These are phyloP conservation scores for Bufo gargarizans DNA, from an alignment of 2,113 vertebrate species.

Conservation along the genomic window DNA sequence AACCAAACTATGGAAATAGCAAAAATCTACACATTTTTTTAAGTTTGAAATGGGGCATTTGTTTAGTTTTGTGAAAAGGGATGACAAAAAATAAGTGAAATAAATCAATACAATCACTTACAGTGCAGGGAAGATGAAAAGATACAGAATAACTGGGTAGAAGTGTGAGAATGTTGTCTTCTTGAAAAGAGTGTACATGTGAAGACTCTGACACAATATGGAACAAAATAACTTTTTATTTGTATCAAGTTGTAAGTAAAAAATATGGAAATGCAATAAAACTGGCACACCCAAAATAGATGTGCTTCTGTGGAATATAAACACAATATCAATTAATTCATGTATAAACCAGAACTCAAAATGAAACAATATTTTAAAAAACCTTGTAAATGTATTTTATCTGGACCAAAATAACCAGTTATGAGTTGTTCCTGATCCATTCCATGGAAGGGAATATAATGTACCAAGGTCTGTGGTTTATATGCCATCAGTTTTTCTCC, in stretches of 20 bases:
- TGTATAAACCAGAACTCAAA: constrained; percentile 10
- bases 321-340: background rate
- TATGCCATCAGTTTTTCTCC: constrained; percentile 16
- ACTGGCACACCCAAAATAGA: constrained; percentile 22
- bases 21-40: background rate
- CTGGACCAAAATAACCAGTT: constrained; percentile 6
- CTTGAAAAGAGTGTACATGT: constrained; percentile 5
- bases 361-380: constrained; percentile 4
- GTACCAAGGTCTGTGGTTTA: constrained; percentile 7
- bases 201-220: background rate
- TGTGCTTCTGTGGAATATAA: constrained; percentile 3
- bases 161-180: constrained; percentile 22
- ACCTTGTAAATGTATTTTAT: background rate
- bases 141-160: background rate
- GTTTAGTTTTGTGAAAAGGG: background rate
- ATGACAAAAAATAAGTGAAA: constrained; percentile 8
- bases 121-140: constrained; percentile 1
- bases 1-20: background rate
- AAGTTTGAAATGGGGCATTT: constrained; percentile 17
- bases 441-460: background rate
- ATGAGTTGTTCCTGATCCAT: constrained; percentile 8
- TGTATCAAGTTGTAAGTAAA: constrained; percentile 21
- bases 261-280: constrained; percentile 25
- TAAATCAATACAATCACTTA: background rate
- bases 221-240: constrained; percentile 21